Evolutionary conservation across 2,888 invertebrate species (phyloP).

Genomic region (Argyresthia albistria): DNA sequence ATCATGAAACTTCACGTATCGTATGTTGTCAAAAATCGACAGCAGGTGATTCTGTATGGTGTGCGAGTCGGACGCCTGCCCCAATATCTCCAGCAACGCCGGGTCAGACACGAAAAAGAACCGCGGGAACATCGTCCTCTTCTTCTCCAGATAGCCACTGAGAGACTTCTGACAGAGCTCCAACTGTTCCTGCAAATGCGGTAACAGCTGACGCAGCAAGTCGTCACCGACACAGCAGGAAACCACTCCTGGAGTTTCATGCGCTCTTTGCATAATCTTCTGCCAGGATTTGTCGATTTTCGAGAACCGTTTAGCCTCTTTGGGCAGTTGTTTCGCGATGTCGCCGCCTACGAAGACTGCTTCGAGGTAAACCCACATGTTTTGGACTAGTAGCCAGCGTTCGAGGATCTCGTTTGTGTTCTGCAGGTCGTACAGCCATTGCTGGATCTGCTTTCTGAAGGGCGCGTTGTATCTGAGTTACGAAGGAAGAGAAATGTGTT

Average conservation of each 20-base stretch:
- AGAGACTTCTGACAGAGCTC: constrained; percentile 97
- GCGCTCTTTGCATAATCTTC: constrained; percentile 97
- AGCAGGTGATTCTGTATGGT: constrained; percentile 95
- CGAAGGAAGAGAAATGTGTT: too few species aligned
- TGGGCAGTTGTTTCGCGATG: constrained; percentile 97
- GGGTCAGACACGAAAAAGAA: constrained; percentile 97
- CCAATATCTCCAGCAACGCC: constrained; percentile 89
- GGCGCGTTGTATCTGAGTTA: constrained; percentile 90
- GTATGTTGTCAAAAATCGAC: constrained; percentile 96
- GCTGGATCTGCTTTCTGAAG: constrained; percentile 95
- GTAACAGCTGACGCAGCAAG: constrained; percentile 89
- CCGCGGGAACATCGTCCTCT: constrained; percentile 93
- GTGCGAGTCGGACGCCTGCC: constrained; percentile 94
- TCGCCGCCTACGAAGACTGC: constrained; percentile 99
- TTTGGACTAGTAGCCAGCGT: constrained; percentile 96
- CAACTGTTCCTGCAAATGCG: constrained; percentile 95
- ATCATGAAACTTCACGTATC: constrained; percentile 95
- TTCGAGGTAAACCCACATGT: constrained; percentile 98
- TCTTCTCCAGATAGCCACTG: constrained; percentile 93
- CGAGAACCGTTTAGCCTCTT: constrained; percentile 93
- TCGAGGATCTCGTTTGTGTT: constrained; percentile 97
- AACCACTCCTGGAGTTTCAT: constrained; percentile 96
- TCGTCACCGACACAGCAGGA: constrained; percentile 98
- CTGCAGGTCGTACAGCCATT: constrained; percentile 94
- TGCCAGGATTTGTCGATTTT: constrained; percentile 99